These are phyloP conservation scores for Pseudochaenichthys georgianus DNA, from an alignment of 2,797 vertebrate genomes.

Conservation along the genomic window DNA sequence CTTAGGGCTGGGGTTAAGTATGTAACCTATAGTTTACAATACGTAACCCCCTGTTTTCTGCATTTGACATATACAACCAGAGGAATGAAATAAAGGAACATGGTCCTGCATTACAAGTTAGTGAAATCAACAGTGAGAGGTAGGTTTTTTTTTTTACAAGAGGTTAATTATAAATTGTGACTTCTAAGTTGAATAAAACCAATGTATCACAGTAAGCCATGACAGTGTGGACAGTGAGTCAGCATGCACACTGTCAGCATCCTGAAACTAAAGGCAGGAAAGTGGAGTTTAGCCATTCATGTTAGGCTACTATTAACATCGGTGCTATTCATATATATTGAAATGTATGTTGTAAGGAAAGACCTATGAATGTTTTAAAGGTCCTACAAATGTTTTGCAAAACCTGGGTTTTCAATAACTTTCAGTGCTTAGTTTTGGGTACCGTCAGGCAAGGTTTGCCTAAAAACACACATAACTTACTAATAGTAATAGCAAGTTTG, in stretches of 20 bases:
- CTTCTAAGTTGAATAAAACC: background rate
- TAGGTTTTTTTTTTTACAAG: background rate
- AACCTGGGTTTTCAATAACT: background rate
- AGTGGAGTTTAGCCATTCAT: background rate
- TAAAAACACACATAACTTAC: background rate
- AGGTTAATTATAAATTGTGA: background rate
- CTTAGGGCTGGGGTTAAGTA: too few species aligned
- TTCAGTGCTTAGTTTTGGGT: background rate
- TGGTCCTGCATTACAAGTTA: conserved; percentile 13
- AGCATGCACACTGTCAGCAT: background rate
- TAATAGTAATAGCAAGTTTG: background rate
- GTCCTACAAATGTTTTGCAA: background rate
- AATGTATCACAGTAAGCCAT: background rate
- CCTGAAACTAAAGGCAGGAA: background rate
- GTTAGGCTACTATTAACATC: background rate
- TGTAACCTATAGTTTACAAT: too few species aligned
- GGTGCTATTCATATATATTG: background rate
- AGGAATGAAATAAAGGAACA: conserved; percentile 15
- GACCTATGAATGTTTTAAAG: background rate
- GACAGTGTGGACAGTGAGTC: background rate
- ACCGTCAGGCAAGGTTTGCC: background rate
- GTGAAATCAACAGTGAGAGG: conserved; percentile 4
- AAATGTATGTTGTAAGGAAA: background rate
- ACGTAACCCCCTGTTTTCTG: background rate
- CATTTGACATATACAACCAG: conserved; percentile 17